Percentiles rank a stretch among this genome's conserved stretches.
Conservation (phyloP, 2,888 invertebrate species). For the Agrochola litura region DNA sequence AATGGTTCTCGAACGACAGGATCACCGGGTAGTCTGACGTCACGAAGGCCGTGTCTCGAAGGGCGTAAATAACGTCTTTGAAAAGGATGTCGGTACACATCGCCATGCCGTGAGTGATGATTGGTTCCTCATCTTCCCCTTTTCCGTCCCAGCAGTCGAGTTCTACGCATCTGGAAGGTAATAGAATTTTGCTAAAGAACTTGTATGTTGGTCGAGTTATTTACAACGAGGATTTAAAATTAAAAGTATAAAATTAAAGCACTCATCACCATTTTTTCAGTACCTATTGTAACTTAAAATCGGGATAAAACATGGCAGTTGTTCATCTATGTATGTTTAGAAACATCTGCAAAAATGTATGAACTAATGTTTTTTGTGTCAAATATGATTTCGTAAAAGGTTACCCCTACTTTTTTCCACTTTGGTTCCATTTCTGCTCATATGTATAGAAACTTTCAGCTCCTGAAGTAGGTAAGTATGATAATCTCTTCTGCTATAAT, state of each 20-base stretch:
- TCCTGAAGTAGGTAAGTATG: background rate
- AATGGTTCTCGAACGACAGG: conserved; percentile 99
- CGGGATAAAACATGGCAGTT: background rate
- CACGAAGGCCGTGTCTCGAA: conserved; percentile 99
- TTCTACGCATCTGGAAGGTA: conserved; percentile 95
- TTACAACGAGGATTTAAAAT: background rate
- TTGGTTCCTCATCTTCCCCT: conserved; percentile 99
- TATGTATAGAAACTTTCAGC: background rate
- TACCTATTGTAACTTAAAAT: background rate
- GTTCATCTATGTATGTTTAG: background rate
- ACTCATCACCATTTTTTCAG: background rate
- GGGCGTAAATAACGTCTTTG: conserved; percentile 99
- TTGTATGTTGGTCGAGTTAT: background rate
- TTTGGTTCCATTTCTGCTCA: background rate
- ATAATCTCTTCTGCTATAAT: background rate
- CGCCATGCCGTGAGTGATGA: conserved; percentile 99
- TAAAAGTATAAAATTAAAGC: background rate
- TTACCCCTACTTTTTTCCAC: background rate
- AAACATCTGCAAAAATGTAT: background rate
- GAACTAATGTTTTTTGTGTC: background rate
- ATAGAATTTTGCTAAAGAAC: no score
- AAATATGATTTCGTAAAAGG: background rate
- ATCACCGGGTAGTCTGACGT: conserved; percentile 99
- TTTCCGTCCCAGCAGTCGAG: conserved; percentile 99
- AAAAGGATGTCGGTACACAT: conserved; percentile 99